Evolutionary conservation across 2,113 vertebrate genomes (phyloP).

Genomic region (Butorides virescens): DNA sequence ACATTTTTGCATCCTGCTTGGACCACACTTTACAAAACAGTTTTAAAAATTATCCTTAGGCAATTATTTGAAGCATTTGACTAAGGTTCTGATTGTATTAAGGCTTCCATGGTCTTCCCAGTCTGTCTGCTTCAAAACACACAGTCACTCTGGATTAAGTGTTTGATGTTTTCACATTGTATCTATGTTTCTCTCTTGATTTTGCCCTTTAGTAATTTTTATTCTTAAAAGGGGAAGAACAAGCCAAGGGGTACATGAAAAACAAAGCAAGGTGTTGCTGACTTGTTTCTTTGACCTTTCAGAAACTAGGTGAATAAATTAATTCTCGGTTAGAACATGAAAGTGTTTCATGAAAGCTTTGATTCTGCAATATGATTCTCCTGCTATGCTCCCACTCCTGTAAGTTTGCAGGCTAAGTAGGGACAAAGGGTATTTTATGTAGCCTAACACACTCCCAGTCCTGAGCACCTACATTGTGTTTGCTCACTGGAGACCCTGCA

Average conservation of each 20-base stretch:
- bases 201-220: slow-evolving; percentile 60
- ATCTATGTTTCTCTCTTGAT: slow-evolving; percentile 35
- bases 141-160: not conserved
- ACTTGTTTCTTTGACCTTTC: slow-evolving; percentile 60
- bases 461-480: not conserved
- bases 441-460: not conserved
- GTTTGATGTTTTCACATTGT: not conserved
- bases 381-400: slow-evolving; percentile 29
- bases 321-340: slow-evolving; percentile 66
- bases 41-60: slow-evolving; percentile 22
- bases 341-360: slow-evolving; percentile 35
- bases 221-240: slow-evolving; percentile 53
- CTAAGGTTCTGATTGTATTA: slow-evolving; percentile 68
- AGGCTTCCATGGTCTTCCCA: slow-evolving; percentile 72
- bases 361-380: slow-evolving; percentile 14
- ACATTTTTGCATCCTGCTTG: slow-evolving; percentile 56
- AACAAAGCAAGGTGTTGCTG: slow-evolving; percentile 15
- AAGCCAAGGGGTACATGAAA: slow-evolving; percentile 27
- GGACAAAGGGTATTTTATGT: not conserved
- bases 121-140: not conserved
- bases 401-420: slow-evolving; percentile 31
- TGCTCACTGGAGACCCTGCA: slow-evolving; percentile 66
- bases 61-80: slow-evolving; percentile 14
- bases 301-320: slow-evolving; percentile 70
- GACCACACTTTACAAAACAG: slow-evolving; percentile 50